Conservation (phyloP, 2,113 vertebrate genomes). For the Casuarius casuarius region DNA sequence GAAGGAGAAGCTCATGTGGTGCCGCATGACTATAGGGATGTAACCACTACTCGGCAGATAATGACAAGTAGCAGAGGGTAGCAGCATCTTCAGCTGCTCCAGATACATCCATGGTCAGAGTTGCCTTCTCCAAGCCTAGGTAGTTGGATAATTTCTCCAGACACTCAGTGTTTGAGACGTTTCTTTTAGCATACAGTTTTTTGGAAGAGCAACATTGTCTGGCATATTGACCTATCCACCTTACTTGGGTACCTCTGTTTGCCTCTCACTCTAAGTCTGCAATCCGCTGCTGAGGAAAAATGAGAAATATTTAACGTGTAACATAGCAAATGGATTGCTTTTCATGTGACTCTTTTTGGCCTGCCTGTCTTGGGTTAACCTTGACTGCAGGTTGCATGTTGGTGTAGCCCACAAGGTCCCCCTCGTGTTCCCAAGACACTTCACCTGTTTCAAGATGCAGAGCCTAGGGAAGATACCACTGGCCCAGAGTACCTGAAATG, state of each 20-base stretch:
- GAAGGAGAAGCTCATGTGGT: not conserved
- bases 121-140: not conserved
- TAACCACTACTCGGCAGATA: not conserved
- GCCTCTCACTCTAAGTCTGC: not conserved
- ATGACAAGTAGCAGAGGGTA: not conserved
- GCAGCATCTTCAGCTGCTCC: not conserved
- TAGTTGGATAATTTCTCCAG: not conserved
- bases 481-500: not conserved
- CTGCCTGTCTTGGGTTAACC: not conserved
- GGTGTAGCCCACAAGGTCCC: not conserved
- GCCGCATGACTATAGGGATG: not conserved
- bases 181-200: not conserved
- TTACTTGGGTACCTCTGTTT: fast-evolving
- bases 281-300: not conserved
- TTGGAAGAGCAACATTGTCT: not conserved
- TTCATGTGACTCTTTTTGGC: not conserved
- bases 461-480: not conserved
- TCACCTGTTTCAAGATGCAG: not conserved
- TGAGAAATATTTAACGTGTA: not conserved
- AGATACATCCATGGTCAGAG: not conserved
- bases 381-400: not conserved
- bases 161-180: not conserved
- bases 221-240: not conserved
- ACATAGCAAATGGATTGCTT: not conserved
- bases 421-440: not conserved